These are phyloP conservation scores for Chlorops oryzae DNA, from an alignment of 1,140 invertebrate genomes.

Conservation along the genomic window DNA sequence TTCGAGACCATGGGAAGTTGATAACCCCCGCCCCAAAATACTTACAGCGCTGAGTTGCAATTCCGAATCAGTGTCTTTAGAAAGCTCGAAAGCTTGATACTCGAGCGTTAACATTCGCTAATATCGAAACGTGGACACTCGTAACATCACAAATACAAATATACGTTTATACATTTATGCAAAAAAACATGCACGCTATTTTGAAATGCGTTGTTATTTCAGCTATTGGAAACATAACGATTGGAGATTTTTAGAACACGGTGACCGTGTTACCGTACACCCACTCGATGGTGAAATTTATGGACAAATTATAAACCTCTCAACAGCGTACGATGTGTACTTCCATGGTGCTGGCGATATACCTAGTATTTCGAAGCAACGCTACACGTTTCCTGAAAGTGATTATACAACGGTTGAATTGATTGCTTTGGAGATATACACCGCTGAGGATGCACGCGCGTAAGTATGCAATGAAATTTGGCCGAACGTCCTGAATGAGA, in stretches of 20 bases:
- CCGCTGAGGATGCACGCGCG: conserved; percentile 40
- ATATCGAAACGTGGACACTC: too few species aligned
- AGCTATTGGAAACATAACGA: conserved; percentile 54
- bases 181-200: background rate
- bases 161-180: too few species aligned
- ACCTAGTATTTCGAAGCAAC: conserved; percentile 54
- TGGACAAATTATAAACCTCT: conserved; percentile 62
- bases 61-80: too few species aligned
- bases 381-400: conserved; percentile 48
- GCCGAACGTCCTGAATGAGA: too few species aligned
- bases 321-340: conserved; percentile 56
- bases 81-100: too few species aligned
- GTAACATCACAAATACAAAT: too few species aligned
- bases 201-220: background rate
- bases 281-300: conserved; percentile 65
- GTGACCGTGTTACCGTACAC: conserved; percentile 57
- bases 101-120: too few species aligned
- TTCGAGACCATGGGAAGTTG: too few species aligned
- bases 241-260: conserved; percentile 51
- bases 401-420: conserved; percentile 46
- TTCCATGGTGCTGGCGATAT: conserved; percentile 55
- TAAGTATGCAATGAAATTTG: conserved; percentile 26
- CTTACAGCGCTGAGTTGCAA: too few species aligned
- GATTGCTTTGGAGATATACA: conserved; percentile 46
- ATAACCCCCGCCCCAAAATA: too few species aligned